These are phyloP conservation scores for Tenebrio molitor DNA, from an alignment of 1,140 invertebrate genomes.

Conservation along the genomic window DNA sequence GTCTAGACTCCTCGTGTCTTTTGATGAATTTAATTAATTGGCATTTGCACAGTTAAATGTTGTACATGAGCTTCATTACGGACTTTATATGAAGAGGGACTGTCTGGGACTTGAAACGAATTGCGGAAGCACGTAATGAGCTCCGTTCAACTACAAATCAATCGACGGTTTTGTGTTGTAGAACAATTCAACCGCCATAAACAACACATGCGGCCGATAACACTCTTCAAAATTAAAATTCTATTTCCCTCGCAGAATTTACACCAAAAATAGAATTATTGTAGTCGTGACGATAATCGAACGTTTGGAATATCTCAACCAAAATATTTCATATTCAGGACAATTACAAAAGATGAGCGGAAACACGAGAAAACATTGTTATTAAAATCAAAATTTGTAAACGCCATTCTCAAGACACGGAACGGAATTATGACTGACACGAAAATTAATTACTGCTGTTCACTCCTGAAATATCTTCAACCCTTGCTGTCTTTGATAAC, in stretches of 20 bases:
- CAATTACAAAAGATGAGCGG: background rate
- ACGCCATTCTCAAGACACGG: constrained; percentile 11
- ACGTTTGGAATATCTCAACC: too few relatives aligned
- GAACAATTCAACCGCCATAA: too few relatives aligned
- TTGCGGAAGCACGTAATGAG: too few relatives aligned
- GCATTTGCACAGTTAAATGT: constrained; percentile 11
- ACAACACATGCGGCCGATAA: too few relatives aligned
- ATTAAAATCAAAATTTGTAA: constrained; percentile 20
- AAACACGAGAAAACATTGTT: constrained; percentile 12
- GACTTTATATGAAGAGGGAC: too few relatives aligned
- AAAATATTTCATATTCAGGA: too few relatives aligned
- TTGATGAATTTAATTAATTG: constrained; percentile 33
- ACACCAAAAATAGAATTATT: too few relatives aligned
- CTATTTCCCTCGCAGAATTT: too few relatives aligned
- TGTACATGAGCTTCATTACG: constrained; percentile 12
- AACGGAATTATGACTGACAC: constrained; percentile 35
- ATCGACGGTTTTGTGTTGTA: background rate
- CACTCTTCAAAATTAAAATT: too few relatives aligned
- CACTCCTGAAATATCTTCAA: constrained; percentile 15
- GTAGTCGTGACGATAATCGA: too few relatives aligned
- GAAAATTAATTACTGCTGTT: constrained; percentile 32
- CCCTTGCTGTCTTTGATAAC: constrained; percentile 5
- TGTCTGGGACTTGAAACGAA: too few relatives aligned
- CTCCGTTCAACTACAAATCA: too few relatives aligned
- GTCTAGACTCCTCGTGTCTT: constrained; percentile 7